Conservation (phyloP, 2,888 invertebrate species). For the Drosophila peninsularis region DNA sequence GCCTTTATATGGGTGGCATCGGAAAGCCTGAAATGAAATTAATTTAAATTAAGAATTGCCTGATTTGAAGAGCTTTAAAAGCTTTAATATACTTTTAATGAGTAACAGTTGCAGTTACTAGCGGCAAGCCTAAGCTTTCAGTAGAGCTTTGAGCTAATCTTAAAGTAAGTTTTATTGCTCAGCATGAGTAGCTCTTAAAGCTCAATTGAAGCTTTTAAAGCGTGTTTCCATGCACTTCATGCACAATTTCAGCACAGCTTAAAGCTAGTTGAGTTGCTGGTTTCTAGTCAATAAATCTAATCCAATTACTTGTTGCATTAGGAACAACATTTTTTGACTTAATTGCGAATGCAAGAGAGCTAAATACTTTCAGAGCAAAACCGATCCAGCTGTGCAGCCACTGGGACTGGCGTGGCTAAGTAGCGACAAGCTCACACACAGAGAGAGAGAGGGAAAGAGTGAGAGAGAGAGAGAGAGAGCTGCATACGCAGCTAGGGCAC, state of each 20-base stretch:
- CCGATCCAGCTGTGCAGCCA: conserved; percentile 25
- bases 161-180: no score
- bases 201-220: no score
- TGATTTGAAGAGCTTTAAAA: no score
- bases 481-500: not conserved
- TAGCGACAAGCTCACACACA: conserved; percentile 49
- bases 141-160: no score
- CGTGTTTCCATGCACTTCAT: not conserved
- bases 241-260: not conserved
- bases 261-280: not conserved
- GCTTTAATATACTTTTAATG: no score
- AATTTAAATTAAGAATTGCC: no score
- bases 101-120: no score
- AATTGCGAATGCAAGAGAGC: conserved; percentile 4
- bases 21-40: no score
- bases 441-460: not conserved
- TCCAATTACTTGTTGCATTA: conserved; percentile 12
- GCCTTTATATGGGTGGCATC: not conserved
- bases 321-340: not conserved
- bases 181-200: no score
- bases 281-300: conserved; percentile 1
- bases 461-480: not conserved
- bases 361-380: conserved; percentile 12
- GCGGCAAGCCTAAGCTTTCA: no score
- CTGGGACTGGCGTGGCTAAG: conserved; percentile 53